phyloP scores from a whole-genome alignment of 92 coral and sea anemone genomes.

The Montipora capitata region DNA sequence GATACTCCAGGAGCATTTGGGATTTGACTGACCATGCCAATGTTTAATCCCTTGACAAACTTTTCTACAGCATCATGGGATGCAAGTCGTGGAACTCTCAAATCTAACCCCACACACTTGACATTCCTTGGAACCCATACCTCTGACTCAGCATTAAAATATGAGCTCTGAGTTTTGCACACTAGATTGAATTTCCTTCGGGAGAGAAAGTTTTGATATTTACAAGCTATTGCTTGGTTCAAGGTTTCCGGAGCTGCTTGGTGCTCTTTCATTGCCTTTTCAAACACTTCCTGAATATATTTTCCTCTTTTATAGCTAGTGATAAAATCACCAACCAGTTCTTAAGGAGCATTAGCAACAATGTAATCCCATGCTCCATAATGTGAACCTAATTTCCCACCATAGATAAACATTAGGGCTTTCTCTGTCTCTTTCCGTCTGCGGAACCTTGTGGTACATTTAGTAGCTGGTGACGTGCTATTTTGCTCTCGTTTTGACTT shows the following conservation, averaged over 20 bases:
- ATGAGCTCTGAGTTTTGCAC: too few species aligned
- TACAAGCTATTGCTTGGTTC: slow-evolving; percentile 5
- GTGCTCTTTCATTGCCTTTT: slow-evolving; percentile 58
- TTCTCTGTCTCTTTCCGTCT: slow-evolving; percentile 58
- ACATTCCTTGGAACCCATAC: slow-evolving; percentile 74
- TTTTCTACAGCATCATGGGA: slow-evolving; percentile 58
- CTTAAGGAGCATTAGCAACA: slow-evolving; percentile 75
- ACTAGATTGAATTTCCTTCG: slow-evolving; percentile 55
- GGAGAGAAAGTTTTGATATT: slow-evolving; percentile 31
- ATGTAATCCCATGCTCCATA: slow-evolving; percentile 83
- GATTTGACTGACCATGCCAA: not conserved
- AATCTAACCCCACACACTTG: slow-evolving; percentile 65
- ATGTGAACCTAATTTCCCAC: slow-evolving; percentile 68
- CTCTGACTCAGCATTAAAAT: slow-evolving; percentile 68
- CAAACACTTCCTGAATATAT: slow-evolving; percentile 55
- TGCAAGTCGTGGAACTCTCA: slow-evolving; percentile 53
- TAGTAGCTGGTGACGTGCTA: slow-evolving; percentile 44
- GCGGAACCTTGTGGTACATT: slow-evolving; percentile 71
- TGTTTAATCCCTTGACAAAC: not conserved
- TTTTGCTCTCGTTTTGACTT: slow-evolving; percentile 52
- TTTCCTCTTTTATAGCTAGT: slow-evolving; percentile 63
- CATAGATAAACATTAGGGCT: slow-evolving; percentile 74
- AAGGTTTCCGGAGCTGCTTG: not conserved
- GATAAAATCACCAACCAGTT: slow-evolving; percentile 68
- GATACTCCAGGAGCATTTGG: not conserved